Evolutionary conservation across 2,888 invertebrate genomes (phyloP).

Genomic region (Melangyna quadrimaculata): DNA sequence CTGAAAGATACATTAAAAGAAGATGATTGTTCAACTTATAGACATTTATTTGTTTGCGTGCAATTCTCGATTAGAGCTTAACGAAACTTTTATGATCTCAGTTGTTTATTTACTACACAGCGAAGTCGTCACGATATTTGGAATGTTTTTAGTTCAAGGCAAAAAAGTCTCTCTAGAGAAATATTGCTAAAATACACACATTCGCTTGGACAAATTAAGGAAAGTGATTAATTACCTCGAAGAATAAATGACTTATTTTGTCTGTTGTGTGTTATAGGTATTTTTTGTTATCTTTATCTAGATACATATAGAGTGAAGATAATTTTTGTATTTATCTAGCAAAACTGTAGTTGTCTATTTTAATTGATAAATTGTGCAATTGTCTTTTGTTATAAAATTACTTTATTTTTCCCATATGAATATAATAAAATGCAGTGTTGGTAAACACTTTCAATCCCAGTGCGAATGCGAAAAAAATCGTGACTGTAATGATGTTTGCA

Average conservation of each 20-base stretch:
- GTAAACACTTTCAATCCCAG: conserved; percentile 4
- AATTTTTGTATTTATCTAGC: conserved; percentile 30
- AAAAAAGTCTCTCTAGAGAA: conserved; percentile 17
- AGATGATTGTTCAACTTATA: neutral
- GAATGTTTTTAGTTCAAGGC: conserved; percentile 37
- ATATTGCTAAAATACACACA: neutral
- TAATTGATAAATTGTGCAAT: conserved; percentile 16
- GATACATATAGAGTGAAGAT: neutral
- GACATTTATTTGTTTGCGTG: neutral
- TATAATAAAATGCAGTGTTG: neutral
- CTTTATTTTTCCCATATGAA: neutral
- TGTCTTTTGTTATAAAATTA: neutral
- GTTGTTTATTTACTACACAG: conserved; percentile 21
- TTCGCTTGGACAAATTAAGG: conserved; percentile 60
- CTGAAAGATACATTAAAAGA: neutral
- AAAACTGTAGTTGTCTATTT: conserved; percentile 12
- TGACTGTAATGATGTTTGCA: neutral
- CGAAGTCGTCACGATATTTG: conserved; percentile 47
- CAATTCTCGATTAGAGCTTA: conserved; percentile 21
- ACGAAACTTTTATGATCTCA: conserved; percentile 51
- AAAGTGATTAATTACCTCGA: conserved; percentile 47
- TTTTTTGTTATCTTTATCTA: conserved; percentile 33
- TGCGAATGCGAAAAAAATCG: neutral
- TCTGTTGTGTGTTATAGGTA: neutral
- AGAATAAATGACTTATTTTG: conserved; percentile 16